phyloP scores from a whole-genome alignment of 2,113 vertebrate genomes.

The Phoxinus phoxinus region DNA sequence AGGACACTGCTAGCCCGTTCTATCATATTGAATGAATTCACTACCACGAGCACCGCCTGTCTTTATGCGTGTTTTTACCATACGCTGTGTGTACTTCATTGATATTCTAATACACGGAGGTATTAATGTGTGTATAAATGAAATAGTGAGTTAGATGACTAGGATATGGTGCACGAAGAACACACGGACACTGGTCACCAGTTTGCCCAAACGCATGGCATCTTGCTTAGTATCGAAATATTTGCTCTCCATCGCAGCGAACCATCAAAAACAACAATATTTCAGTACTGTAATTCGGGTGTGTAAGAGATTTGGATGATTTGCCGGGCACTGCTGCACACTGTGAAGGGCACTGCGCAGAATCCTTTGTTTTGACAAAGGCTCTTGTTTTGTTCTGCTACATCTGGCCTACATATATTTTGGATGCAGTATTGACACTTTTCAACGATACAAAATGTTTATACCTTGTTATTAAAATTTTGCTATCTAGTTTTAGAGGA shows the following conservation, averaged over 20 bases:
- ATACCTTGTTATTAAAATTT: background rate
- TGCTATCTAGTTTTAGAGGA: background rate
- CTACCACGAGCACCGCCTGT: background rate
- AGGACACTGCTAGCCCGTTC: slow-evolving; percentile 28
- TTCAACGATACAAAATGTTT: background rate
- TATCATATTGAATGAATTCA: background rate
- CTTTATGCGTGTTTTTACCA: background rate
- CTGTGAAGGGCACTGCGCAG: slow-evolving; percentile 15
- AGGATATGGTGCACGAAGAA: background rate
- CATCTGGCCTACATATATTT: slow-evolving; percentile 33
- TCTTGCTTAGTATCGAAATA: slow-evolving; percentile 3
- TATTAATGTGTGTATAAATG: background rate
- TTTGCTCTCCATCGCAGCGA: background rate
- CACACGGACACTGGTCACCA: background rate
- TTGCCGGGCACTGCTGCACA: background rate
- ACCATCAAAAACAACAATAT: background rate
- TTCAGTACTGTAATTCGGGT: background rate
- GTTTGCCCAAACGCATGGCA: slow-evolving; percentile 10
- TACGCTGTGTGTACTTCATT: background rate
- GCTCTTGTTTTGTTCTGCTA: slow-evolving; percentile 25
- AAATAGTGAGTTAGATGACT: background rate
- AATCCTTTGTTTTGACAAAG: slow-evolving; percentile 50
- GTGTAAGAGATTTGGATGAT: slow-evolving; percentile 6
- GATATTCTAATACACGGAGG: background rate
- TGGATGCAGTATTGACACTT: background rate